A percentile compares a stretch with the other conserved stretches of the same genome.
Conservation (phyloP, 2,113 vertebrate genomes). For the Myotis brandtii region DNA sequence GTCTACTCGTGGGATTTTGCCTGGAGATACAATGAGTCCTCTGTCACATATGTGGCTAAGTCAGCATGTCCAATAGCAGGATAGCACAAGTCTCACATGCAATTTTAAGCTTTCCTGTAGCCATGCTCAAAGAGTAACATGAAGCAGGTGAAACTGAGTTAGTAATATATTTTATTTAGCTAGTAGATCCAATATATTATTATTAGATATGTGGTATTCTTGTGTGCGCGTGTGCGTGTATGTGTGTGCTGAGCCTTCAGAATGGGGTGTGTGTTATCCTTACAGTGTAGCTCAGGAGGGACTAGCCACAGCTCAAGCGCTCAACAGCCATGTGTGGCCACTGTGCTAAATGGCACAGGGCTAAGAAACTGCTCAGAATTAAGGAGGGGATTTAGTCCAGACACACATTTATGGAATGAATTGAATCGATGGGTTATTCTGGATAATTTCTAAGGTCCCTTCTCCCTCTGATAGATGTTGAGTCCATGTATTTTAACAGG, state of each 20-base stretch:
- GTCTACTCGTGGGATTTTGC: background rate
- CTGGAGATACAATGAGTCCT: background rate
- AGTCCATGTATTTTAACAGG: background rate
- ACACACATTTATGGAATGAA: background rate
- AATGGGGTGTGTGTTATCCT: background rate
- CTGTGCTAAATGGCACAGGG: background rate
- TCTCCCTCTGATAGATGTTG: background rate
- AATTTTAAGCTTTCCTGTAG: background rate
- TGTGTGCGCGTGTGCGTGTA: background rate
- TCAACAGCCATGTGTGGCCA: background rate
- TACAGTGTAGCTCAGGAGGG: background rate
- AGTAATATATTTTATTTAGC: conserved; percentile 22
- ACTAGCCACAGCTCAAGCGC: background rate
- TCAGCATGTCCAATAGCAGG: background rate
- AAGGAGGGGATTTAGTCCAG: background rate
- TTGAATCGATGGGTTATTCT: background rate
- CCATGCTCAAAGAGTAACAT: background rate
- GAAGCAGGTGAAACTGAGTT: background rate
- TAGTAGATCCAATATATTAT: background rate
- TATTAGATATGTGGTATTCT: background rate
- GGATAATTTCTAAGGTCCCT: background rate
- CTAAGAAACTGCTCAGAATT: background rate
- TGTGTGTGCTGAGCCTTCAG: background rate
- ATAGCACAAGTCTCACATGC: accelerated
- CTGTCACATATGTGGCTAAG: background rate